phyloP scores from a whole-genome alignment of 2,797 vertebrate species.

The Myripristis murdjan region DNA sequence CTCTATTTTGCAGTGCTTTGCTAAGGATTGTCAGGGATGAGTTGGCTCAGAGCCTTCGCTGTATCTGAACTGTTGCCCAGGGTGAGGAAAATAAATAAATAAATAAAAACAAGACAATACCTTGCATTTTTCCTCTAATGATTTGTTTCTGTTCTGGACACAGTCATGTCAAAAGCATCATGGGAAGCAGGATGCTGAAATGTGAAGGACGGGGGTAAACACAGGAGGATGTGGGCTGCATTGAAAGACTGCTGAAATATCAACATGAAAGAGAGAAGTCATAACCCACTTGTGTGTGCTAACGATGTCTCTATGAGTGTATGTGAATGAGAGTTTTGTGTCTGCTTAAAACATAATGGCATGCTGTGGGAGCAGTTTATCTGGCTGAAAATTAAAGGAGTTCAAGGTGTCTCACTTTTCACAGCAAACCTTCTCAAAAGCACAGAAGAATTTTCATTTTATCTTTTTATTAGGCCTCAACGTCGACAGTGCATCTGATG shows the following conservation, averaged over 20 bases:
- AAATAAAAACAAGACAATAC: conserved; percentile 77
- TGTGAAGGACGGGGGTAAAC: conserved; percentile 77
- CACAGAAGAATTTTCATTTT: conserved; percentile 67
- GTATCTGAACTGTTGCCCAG: conserved; percentile 75
- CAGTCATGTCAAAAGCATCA: conserved; percentile 55
- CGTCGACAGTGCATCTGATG: conserved; percentile 73
- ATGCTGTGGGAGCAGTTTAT: conserved; percentile 66
- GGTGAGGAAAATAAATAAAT: conserved; percentile 73
- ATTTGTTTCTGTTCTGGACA: conserved; percentile 69
- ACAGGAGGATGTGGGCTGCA: conserved; percentile 53
- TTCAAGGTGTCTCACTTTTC: conserved; percentile 77
- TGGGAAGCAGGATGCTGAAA: conserved; percentile 65
- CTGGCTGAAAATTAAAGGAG: conserved; percentile 70
- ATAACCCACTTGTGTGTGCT: conserved; percentile 76
- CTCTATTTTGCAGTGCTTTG: conserved; percentile 41
- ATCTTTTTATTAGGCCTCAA: conserved; percentile 39
- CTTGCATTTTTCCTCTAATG: conserved; percentile 56
- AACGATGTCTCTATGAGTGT: conserved; percentile 66
- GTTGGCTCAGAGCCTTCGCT: conserved; percentile 64
- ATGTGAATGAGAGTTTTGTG: conserved; percentile 62
- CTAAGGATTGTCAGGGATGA: conserved; percentile 57
- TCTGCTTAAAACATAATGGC: conserved; percentile 73
- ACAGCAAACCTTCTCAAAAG: conserved; percentile 60
- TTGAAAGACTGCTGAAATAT: conserved; percentile 56
- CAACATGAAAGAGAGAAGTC: conserved; percentile 70